These are phyloP conservation scores for Oreochromis grahami DNA, from an alignment of 2,797 vertebrate genomes.

Conservation along the genomic window DNA sequence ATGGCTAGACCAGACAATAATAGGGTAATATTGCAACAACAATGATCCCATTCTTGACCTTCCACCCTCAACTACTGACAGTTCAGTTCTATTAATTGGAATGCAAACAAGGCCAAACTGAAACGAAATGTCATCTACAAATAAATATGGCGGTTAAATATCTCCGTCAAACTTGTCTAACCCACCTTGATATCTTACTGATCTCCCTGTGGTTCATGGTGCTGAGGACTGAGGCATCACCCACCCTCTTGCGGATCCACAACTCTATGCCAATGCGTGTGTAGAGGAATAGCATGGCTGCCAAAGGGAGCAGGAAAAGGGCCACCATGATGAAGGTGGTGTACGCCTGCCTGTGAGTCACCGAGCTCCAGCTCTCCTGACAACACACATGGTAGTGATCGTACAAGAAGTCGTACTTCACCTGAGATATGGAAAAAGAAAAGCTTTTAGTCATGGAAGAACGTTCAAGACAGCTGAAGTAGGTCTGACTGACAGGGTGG, in stretches of 20 bases:
- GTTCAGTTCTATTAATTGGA: background rate
- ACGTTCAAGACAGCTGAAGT: background rate
- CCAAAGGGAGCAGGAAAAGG: slow-evolving; percentile 81
- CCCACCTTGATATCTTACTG: slow-evolving; percentile 80
- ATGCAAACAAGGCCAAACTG: background rate
- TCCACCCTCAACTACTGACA: background rate
- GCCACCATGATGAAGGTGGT: slow-evolving; percentile 85
- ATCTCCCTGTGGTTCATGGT: slow-evolving; percentile 83
- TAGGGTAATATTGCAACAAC: background rate
- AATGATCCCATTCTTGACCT: background rate
- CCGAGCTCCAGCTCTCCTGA: slow-evolving; percentile 78
- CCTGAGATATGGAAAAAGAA: slow-evolving; percentile 50
- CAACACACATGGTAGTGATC: slow-evolving; percentile 84
- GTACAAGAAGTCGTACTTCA: slow-evolving; percentile 86
- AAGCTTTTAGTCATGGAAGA: background rate
- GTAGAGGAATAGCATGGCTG: slow-evolving; percentile 81
- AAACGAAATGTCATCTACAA: background rate
- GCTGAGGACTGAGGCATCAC: slow-evolving; percentile 78
- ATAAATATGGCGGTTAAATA: background rate
- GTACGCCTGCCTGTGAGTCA: slow-evolving; percentile 74
- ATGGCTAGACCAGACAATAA: background rate
- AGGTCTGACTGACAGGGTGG: background rate
- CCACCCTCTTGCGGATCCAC: slow-evolving; percentile 83
- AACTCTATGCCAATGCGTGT: slow-evolving; percentile 78
- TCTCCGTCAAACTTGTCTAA: background rate